Percentiles rank a stretch among this genome's conserved stretches.
These are phyloP conservation scores for Zosterops japonicus DNA, from an alignment of 2,113 vertebrate genomes.

Conservation along the genomic window DNA sequence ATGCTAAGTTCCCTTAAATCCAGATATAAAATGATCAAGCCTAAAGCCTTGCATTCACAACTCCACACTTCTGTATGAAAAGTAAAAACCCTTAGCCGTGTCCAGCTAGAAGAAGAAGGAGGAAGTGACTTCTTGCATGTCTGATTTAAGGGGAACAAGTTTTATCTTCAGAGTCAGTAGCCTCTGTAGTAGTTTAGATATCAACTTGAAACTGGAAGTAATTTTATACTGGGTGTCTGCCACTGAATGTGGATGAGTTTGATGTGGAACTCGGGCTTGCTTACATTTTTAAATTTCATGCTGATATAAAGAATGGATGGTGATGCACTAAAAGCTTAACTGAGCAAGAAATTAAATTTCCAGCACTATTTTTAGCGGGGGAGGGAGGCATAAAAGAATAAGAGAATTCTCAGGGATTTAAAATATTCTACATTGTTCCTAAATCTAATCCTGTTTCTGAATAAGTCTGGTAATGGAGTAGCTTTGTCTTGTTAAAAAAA, in stretches of 20 bases:
- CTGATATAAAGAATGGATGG: neutral
- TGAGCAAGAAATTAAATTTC: neutral
- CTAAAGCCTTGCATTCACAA: neutral
- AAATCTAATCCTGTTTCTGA: neutral
- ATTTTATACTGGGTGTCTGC: neutral
- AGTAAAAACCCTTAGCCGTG: neutral
- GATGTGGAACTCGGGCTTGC: neutral
- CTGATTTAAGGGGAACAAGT: neutral
- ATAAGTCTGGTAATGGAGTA: neutral
- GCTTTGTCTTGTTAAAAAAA: neutral
- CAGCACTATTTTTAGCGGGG: neutral
- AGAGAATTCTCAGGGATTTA: conserved; percentile 16
- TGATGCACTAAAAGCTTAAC: neutral
- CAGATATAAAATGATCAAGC: neutral
- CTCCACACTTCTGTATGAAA: neutral
- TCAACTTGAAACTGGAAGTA: neutral
- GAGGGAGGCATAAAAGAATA: neutral
- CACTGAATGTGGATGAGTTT: neutral
- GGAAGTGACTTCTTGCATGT: neutral
- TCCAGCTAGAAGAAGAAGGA: neutral
- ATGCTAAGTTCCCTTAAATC: neutral
- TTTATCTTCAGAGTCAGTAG: neutral
- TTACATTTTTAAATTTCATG: neutral
- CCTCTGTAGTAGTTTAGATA: neutral
- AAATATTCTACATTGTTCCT: neutral